Base-by-base conservation (phyloP, 2,888 invertebrate species). In the Scaptomyza reducta region DNA sequence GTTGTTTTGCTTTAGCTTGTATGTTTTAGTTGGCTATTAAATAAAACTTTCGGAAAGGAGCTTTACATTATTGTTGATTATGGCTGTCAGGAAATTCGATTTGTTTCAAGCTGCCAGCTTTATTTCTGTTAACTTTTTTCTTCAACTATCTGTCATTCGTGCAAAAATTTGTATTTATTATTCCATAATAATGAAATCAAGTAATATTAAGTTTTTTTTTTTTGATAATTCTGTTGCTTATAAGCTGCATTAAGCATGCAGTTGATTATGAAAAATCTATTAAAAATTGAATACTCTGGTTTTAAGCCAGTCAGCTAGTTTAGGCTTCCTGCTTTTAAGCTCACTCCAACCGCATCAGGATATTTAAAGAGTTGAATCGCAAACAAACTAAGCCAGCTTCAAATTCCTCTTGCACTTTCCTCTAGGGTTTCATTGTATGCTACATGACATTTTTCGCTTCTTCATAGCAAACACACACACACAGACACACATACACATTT, bases 1-100 rank as follows among this genome's bases (percentile, higher is more conserved):
- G 40, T 33, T 44, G 40, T 33, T 63, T 49, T 63, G 41, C 25
- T 54, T 27, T 22, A 60, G 22, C 49, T 22, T 22, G 3, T 45
- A 27, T 6, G 49, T 29, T 46, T 46, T 16, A 44, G 18, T 53
- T 38, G 42, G 18, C 33, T 44, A 55, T 38, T 54, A 33, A 58
- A 58, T 44, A 14, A 13, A 18, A 11, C 6, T 11, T 46, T 54
- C 31, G 22, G 16, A 14, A 4, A 16, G 31, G 3, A 41, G 40
- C 44, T 49, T 51, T 41, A 13, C 25, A 18, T 16, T 50, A 10
- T 49, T 60, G 51, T 49, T 56, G 41, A 55, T 55, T 62, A 16
- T 63, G 46, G 40, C 45, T 53, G 62, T 45, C 62, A 66, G 68
- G 53, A 76, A 74, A 78, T 78, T 69, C 41, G 67, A 70, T 76